A percentile compares a stretch with the other conserved stretches of the same genome.
These are phyloP conservation scores for Synaphobranchus kaupii DNA, from an alignment of 2,797 vertebrate genomes.

Conservation along the genomic window DNA sequence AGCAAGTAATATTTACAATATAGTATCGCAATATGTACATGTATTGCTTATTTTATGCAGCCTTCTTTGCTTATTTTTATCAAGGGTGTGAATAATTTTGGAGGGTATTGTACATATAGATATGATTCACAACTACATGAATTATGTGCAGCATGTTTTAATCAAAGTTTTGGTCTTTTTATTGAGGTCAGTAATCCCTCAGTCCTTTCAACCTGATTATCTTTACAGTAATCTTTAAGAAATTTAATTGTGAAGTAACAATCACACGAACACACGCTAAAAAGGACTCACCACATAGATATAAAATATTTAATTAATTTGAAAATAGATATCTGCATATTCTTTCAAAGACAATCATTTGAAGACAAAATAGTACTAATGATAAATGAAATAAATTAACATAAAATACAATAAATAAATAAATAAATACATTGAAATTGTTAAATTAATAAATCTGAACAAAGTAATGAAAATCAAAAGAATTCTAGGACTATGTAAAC, in stretches of 20 bases:
- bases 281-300: background rate
- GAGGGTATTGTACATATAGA: background rate
- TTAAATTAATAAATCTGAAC: conserved; percentile 68
- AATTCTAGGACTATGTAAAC: conserved; percentile 25
- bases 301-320: conserved; percentile 9
- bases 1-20: too few relatives aligned
- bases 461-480: conserved; percentile 48
- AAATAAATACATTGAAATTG: conserved; percentile 76
- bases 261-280: background rate
- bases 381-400: background rate
- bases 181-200: background rate
- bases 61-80: too few relatives aligned
- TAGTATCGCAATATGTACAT: too few relatives aligned
- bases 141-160: background rate
- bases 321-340: background rate
- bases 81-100: too few relatives aligned
- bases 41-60: too few relatives aligned
- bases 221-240: background rate
- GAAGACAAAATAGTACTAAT: background rate
- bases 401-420: conserved; percentile 38
- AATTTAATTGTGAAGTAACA: background rate
- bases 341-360: background rate
- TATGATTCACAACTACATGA: background rate
- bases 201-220: background rate
- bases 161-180: background rate